Conservation (phyloP, 2,797 vertebrate species). For the Alfaro cultratus region DNA sequence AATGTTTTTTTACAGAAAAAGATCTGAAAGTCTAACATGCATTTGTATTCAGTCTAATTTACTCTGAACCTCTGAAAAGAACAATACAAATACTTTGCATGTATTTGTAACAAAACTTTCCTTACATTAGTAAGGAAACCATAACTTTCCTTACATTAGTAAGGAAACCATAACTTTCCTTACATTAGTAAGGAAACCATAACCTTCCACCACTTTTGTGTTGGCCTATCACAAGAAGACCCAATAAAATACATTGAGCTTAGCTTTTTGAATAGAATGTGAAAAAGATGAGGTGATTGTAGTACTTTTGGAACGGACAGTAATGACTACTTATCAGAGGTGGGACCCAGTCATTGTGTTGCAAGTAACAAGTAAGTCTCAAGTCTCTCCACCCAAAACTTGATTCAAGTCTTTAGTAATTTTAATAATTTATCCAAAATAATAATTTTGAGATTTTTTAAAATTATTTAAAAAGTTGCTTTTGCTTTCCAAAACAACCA, state of each 20-base stretch:
- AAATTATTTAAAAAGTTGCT: background rate
- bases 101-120: background rate
- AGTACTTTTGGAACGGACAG: background rate
- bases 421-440: background rate
- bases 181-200: no score
- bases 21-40: background rate
- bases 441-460: background rate
- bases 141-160: background rate
- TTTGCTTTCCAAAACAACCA: background rate
- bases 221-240: background rate
- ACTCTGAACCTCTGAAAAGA: background rate
- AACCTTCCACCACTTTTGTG: background rate
- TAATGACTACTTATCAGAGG: background rate
- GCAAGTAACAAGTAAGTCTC: background rate
- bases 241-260: background rate
- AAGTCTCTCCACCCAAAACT: background rate
- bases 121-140: no score
- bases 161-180: no score
- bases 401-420: background rate
- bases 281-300: background rate
- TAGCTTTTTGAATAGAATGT: background rate
- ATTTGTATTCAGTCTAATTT: background rate
- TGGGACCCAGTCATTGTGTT: background rate
- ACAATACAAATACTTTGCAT: background rate
- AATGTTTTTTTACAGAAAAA: background rate